These are phyloP conservation scores for Carduelis carduelis DNA, from an alignment of 2,797 vertebrate species.

Conservation along the genomic window DNA sequence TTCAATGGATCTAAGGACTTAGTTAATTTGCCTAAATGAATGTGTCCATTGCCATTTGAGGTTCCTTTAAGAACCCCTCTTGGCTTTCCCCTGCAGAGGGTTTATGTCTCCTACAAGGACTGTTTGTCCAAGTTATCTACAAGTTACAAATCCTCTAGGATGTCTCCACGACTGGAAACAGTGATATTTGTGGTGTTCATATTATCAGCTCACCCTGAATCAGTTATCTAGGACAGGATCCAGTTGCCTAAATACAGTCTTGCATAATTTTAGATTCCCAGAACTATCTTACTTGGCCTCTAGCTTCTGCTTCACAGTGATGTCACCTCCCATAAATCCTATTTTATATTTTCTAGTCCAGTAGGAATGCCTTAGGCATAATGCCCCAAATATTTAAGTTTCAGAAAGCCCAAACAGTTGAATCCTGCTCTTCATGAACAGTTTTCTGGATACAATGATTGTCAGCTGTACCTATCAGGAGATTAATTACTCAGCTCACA, in stretches of 20 bases:
- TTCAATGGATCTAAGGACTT: neutral
- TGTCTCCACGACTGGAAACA: neutral
- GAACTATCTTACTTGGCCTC: neutral
- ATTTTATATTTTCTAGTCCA: neutral
- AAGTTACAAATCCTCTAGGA: neutral
- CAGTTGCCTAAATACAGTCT: neutral
- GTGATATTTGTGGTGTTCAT: neutral
- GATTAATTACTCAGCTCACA: neutral
- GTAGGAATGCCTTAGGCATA: neutral
- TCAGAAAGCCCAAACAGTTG: neutral
- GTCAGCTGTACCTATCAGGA: neutral
- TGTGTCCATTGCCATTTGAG: neutral
- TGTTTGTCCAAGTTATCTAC: neutral
- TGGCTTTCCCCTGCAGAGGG: neutral
- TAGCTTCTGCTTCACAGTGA: neutral
- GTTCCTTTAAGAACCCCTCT: neutral
- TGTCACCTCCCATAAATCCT: neutral
- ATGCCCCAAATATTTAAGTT: neutral
- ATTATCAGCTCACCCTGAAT: neutral
- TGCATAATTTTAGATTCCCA: neutral
- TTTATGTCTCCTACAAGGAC: neutral
- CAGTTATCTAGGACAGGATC: neutral
- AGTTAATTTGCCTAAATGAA: neutral
- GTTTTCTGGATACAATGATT: neutral
- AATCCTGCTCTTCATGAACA: neutral